Conservation (phyloP, 2,113 vertebrate species). For the Pseudorectes ferrugineus region DNA sequence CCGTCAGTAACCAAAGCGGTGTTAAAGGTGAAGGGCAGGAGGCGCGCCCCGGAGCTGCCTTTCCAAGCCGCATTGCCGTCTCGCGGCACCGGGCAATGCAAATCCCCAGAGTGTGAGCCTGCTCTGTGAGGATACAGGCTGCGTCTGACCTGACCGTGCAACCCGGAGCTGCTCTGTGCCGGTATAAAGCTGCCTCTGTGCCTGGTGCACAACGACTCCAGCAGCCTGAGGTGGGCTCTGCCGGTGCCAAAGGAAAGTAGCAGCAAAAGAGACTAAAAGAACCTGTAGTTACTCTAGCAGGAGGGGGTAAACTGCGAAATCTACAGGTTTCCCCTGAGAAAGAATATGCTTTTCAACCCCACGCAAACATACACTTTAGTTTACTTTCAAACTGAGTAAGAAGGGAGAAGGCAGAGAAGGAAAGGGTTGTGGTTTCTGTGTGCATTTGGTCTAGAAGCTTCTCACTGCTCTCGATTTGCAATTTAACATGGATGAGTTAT, state of each 20-base stretch:
- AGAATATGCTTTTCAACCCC: not conserved
- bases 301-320: not conserved
- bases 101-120: not conserved
- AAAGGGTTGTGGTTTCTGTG: not conserved
- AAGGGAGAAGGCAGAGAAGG: not conserved
- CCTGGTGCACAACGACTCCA: not conserved
- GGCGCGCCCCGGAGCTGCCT: not conserved
- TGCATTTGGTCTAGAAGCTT: not conserved
- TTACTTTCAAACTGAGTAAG: not conserved
- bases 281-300: not conserved
- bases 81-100: fast-evolving
- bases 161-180: not conserved
- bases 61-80: fast-evolving
- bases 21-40: no score
- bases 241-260: not conserved
- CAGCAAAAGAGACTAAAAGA: not conserved
- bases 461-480: not conserved
- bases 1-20: fast-evolving
- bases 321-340: not conserved
- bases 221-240: not conserved
- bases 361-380: fast-evolving
- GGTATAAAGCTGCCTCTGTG: not conserved
- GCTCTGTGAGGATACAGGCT: fast-evolving
- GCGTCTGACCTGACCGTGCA: no score
- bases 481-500: not conserved